Base-by-base conservation (phyloP, 2,888 invertebrate species). In the Noctua fimbriata region DNA sequence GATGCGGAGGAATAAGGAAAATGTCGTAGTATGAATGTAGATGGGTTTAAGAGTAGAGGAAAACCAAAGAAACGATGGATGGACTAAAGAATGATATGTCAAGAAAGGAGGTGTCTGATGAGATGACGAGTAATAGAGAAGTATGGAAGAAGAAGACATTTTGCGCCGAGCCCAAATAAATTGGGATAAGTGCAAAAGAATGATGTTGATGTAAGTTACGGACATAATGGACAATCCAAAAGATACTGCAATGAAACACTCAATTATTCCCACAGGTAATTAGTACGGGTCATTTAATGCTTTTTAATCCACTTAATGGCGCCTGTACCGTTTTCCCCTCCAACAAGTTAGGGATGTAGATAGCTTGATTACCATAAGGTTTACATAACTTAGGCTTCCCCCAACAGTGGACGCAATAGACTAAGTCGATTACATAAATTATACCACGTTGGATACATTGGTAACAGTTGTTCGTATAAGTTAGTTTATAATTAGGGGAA, bases 361-460 rank as follows among this genome's bases (percentile, higher is more conserved):
- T 81, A 60, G 73, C 86, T 47, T 52, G 49, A 84, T 84, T 84
- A 69, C 18, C 84, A 84, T 84, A 77, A 63, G 76, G 58, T 85
- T 76, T 69, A 74, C 86, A 84, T 85, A 85, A 82, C 85, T 84
- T 69, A 72, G 52, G 41, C 36, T 55, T 60, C 69, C 5, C 18
- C 69, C 6, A 47, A 4, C 66, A 71, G 28, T 55, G 36, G 49
- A 55, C 36, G 14, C 2, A 65, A 55, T 69, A n/a, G 36, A 44
- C 52, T 60, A 72, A 71, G 36, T 74, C 24, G 63, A 82, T 82
- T 52, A 77, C 70, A 77, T 82, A 72, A 71, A 85, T 82, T 82
- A 65, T 67, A n/a, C 16, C 5, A 32, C 9, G n/a, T 24, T 47
- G 28, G 0, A 65, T 69, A 79, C 16, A 78, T 79, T 28, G 32